A percentile compares a stretch with the other conserved stretches of the same genome.
These are phyloP conservation scores for Orthosia gothica DNA, from an alignment of 2,888 invertebrate species.

Conservation along the genomic window DNA sequence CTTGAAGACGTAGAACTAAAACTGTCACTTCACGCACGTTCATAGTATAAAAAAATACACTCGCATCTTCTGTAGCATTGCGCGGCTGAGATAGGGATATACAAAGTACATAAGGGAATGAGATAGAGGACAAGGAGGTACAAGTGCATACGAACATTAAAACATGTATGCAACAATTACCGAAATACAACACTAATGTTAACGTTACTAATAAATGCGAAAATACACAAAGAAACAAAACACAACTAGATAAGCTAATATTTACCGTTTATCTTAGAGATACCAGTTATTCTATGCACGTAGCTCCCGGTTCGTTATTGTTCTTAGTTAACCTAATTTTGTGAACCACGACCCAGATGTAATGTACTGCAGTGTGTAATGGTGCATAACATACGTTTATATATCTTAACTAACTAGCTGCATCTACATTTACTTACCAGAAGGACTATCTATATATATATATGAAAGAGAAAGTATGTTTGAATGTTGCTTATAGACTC, in stretches of 20 bases:
- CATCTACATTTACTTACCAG: not conserved
- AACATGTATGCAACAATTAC: no score
- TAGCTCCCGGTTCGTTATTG: not conserved
- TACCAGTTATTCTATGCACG: slow-evolving; percentile 2
- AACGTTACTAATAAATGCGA: not conserved
- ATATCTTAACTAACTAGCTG: not conserved
- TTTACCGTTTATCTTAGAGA: not conserved
- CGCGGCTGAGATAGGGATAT: no score
- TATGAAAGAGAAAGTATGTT: no score
- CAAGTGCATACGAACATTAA: no score
- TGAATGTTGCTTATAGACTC: no score
- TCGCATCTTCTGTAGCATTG: no score
- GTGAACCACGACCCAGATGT: slow-evolving; percentile 7
- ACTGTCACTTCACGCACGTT: no score
- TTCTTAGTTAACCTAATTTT: slow-evolving; percentile 41
- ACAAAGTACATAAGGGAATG: no score
- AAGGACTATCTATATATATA: not conserved
- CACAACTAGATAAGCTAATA: not conserved
- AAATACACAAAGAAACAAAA: not conserved
- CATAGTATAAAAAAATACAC: no score
- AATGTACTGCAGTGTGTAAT: slow-evolving; percentile 4
- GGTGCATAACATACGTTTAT: not conserved
- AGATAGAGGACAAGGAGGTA: no score
- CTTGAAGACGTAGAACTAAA: no score
- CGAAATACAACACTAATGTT: no score